Conservation (phyloP, 2,888 invertebrate species). For the Fragum whitleyi region DNA sequence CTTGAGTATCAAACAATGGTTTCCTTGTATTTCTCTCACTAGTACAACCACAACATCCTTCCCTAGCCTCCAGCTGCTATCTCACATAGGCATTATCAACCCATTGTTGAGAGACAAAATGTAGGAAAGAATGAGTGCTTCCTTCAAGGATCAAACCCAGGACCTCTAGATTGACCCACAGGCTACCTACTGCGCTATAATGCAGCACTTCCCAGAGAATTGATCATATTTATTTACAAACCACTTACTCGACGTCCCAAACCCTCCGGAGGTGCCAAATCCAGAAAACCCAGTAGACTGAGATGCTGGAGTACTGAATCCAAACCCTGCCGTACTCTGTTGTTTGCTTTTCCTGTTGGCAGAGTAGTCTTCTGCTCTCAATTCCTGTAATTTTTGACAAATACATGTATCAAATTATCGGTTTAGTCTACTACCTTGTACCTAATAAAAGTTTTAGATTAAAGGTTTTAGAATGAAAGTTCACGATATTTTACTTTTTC, state of each 20-base stretch:
- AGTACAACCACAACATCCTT: too few relatives aligned
- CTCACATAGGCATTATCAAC: too few relatives aligned
- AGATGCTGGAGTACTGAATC: slow-evolving; percentile 65
- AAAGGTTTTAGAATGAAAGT: neutral
- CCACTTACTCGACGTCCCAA: slow-evolving; percentile 72
- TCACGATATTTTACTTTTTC: neutral
- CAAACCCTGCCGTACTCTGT: slow-evolving; percentile 72
- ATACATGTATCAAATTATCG: neutral
- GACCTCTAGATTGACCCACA: too few relatives aligned
- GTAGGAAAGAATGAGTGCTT: too few relatives aligned
- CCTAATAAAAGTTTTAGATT: neutral
- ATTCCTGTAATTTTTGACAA: slow-evolving; percentile 87
- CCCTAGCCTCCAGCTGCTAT: too few relatives aligned
- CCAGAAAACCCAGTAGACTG: slow-evolving; percentile 43
- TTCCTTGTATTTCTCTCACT: too few relatives aligned
- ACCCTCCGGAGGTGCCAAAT: slow-evolving; percentile 48
- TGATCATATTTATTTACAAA: too few relatives aligned
- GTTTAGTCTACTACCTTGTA: neutral
- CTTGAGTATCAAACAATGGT: too few relatives aligned
- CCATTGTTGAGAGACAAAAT: too few relatives aligned
- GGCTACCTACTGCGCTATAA: too few relatives aligned
- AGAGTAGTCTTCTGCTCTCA: slow-evolving; percentile 96
- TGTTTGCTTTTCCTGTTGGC: slow-evolving; percentile 93
- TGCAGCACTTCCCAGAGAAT: too few relatives aligned
- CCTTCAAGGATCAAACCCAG: too few relatives aligned